Evolutionary conservation across 2,888 invertebrate species (phyloP).

Genomic region (Lochmaea crataegi): DNA sequence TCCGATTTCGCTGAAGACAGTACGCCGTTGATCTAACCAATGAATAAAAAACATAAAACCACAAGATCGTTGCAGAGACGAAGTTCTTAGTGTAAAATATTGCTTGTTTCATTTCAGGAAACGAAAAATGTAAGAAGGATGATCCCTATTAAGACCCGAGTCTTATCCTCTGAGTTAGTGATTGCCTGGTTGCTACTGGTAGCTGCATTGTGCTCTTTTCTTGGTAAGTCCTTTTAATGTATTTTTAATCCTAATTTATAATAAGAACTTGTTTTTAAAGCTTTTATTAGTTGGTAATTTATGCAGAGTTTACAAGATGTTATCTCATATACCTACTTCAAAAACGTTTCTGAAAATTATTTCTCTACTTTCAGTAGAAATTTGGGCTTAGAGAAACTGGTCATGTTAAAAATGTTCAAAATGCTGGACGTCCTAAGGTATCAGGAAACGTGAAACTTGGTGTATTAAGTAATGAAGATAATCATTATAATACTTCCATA

Average conservation of each 20-base stretch:
- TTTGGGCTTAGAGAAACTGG: no score
- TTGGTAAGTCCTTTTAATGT: slow-evolving; percentile 37
- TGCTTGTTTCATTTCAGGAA: slow-evolving; percentile 39
- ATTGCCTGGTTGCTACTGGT: slow-evolving; percentile 31
- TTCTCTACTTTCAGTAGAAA: no score
- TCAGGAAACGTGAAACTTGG: no score
- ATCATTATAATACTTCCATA: no score
- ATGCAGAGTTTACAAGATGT: not conserved
- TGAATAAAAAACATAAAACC: not conserved
- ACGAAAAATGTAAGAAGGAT: slow-evolving; percentile 45
- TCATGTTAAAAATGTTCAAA: no score
- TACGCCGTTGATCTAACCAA: not conserved
- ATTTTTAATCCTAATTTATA: slow-evolving; percentile 17
- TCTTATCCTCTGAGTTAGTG: slow-evolving; percentile 32
- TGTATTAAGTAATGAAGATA: no score
- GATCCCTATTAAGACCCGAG: slow-evolving; percentile 38
- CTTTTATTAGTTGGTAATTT: not conserved
- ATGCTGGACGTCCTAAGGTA: no score
- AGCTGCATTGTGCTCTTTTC: slow-evolving; percentile 21
- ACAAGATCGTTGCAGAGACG: slow-evolving; percentile 4
- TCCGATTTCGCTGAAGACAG: not conserved
- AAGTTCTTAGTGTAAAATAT: slow-evolving; percentile 23
- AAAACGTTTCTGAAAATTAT: not conserved
- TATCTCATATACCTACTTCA: not conserved
- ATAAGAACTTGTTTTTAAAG: slow-evolving; percentile 8